phyloP scores from a whole-genome alignment of 2,113 vertebrate species.

The Hippopotamus amphibius region DNA sequence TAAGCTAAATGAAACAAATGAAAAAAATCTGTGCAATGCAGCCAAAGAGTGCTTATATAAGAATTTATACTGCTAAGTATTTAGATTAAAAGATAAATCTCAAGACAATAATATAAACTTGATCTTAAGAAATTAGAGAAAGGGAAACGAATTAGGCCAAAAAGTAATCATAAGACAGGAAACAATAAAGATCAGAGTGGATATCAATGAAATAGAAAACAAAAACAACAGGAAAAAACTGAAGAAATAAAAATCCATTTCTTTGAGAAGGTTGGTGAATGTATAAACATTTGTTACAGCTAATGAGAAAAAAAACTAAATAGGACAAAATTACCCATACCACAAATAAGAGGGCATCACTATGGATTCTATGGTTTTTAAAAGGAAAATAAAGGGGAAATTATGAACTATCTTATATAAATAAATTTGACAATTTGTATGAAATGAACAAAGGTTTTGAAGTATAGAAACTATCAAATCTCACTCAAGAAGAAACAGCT shows the following conservation, averaged over 20 bases:
- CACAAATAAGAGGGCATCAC: neutral
- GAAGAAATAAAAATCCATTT: neutral
- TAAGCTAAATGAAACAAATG: neutral
- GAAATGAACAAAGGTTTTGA: neutral
- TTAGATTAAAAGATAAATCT: neutral
- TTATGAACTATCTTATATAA: neutral
- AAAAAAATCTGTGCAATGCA: neutral
- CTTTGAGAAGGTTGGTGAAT: neutral
- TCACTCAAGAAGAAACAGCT: neutral
- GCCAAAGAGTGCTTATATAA: neutral
- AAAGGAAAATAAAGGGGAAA: neutral
- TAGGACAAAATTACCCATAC: neutral
- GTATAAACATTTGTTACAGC: neutral
- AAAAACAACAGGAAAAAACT: neutral
- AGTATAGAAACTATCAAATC: neutral
- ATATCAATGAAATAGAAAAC: neutral
- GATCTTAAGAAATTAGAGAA: neutral
- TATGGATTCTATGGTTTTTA: neutral
- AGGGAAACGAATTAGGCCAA: neutral
- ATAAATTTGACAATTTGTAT: neutral
- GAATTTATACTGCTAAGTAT: neutral
- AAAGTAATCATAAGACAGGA: neutral
- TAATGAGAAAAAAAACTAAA: neutral
- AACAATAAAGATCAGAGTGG: neutral
- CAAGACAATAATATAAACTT: neutral